phyloP scores from a whole-genome alignment of 2,113 vertebrate genomes.

The Strigops habroptila region DNA sequence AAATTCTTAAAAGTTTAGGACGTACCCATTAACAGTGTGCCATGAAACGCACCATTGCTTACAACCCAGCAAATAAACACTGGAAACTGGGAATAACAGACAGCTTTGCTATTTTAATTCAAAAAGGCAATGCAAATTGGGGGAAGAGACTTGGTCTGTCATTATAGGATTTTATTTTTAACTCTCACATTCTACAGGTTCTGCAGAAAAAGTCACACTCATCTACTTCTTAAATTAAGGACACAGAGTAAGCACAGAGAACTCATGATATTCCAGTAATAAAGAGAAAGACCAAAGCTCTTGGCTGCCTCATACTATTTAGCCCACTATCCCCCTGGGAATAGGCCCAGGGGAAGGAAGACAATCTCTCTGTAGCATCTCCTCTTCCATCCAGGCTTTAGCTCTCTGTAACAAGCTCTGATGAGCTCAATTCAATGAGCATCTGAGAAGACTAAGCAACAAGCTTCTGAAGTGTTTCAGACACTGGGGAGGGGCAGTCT shows the following conservation, averaged over 20 bases:
- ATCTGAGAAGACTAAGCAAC: not conserved
- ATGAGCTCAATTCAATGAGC: not conserved
- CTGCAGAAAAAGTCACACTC: not conserved
- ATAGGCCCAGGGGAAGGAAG: not conserved
- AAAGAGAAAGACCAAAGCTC: not conserved
- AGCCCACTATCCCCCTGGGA: not conserved
- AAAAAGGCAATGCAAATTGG: not conserved
- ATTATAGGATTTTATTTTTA: not conserved
- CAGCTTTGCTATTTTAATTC: not conserved
- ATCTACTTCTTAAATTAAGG: not conserved
- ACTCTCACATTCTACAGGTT: not conserved
- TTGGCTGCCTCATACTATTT: not conserved
- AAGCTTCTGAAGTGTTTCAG: not conserved
- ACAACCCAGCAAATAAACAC: not conserved
- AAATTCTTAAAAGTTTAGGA: not conserved
- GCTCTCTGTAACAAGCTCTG: not conserved
- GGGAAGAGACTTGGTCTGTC: not conserved
- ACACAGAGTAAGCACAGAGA: not conserved
- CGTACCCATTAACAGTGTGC: not conserved
- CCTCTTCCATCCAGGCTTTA: not conserved
- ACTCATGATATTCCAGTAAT: not conserved
- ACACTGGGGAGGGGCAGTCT: not conserved
- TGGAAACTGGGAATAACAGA: not conserved
- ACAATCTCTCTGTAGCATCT: not conserved
- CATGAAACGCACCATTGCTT: not conserved